Evolutionary conservation across 2,113 vertebrate species (phyloP), one percentile per base, ranked within the genome.

Genomic region (Oreocharis arfaki): DNA sequence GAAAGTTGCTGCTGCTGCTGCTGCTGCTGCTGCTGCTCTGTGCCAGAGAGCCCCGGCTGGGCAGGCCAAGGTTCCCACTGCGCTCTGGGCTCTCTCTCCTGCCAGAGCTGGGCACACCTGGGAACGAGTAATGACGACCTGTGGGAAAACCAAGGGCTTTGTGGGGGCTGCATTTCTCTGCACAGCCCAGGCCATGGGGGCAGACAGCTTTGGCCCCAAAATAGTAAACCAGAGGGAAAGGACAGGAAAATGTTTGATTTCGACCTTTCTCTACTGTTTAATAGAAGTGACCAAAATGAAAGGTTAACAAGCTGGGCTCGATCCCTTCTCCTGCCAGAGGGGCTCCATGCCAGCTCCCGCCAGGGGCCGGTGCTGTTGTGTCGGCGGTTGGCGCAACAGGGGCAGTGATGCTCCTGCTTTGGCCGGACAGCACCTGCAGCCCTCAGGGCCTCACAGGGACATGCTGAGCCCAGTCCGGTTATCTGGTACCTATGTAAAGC

Each of bases 221-320:
- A 28, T 11, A 4, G 7, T 18, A 6, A 44, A 53, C 5, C 1
- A 44, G 24, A 44, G 1, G 15, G 12, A 35, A 35, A 35, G 0
- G 5, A 19, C 14, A 35, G 5, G 32, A 28, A 28, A 23, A 64
- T 0, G 3, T 35, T 53, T 53, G 14, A 35, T 23, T 44, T 4
- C 2, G 1, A 49, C 21, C 6, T 47, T 39, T 37, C 8, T 33
- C 42, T 26, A 6, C 7, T 16, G 5, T 17, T 44, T 21, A 39
- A 21, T 5, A 39, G 5, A 49, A 49, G 1, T 27, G 39, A 9
- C 32, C 17, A n/a, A 33, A 44, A n/a, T 44, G 4, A 21, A 63
- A n/a, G 20, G 37, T 21, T 41, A 21, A 13, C 17, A n/a, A 42
- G 37, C 30, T 16, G 37, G 18, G 37, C 11, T 4, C 0, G 2